Percentiles rank a stretch among this genome's conserved stretches.
Evolutionary conservation across 2,113 vertebrate species (phyloP).

Genomic region (Stictonetta naevosa): DNA sequence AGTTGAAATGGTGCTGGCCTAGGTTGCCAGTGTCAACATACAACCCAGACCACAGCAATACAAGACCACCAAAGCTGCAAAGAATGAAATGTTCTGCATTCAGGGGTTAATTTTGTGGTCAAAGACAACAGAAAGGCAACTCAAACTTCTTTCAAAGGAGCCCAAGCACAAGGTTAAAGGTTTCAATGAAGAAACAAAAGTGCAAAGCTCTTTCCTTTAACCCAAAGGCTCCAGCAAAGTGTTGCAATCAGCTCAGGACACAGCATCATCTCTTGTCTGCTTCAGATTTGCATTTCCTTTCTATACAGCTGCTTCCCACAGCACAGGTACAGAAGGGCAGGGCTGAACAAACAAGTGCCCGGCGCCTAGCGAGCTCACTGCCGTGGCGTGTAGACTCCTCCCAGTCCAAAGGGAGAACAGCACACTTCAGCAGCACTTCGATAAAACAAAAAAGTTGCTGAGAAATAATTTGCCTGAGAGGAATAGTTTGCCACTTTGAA

Average conservation of each 20-base stretch:
- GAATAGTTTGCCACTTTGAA: not conserved
- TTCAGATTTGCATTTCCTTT: not conserved
- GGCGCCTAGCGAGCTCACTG: fast-evolving
- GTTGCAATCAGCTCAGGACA: fast-evolving
- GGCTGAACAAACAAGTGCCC: not conserved
- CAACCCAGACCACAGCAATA: not conserved
- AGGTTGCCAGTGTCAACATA: not conserved
- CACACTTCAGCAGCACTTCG: not conserved
- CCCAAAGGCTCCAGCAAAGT: not conserved
- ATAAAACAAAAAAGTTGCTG: not conserved
- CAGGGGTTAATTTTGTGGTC: not conserved
- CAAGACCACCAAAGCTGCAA: not conserved
- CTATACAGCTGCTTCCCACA: not conserved
- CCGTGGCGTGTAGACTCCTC: fast-evolving
- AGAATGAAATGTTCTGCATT: not conserved
- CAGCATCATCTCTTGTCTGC: not conserved
- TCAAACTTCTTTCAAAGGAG: not conserved
- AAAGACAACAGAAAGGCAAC: not conserved
- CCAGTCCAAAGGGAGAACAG: not conserved
- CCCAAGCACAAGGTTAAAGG: fast-evolving
- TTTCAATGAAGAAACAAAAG: not conserved
- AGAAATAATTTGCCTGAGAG: not conserved
- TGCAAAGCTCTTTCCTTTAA: not conserved
- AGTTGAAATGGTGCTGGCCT: not conserved
- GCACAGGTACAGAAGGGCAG: not conserved